Percentiles rank a stretch among this genome's conserved stretches.
These are phyloP conservation scores for Tragelaphus strepsiceros DNA, from an alignment of 2,113 vertebrate genomes.

Conservation along the genomic window DNA sequence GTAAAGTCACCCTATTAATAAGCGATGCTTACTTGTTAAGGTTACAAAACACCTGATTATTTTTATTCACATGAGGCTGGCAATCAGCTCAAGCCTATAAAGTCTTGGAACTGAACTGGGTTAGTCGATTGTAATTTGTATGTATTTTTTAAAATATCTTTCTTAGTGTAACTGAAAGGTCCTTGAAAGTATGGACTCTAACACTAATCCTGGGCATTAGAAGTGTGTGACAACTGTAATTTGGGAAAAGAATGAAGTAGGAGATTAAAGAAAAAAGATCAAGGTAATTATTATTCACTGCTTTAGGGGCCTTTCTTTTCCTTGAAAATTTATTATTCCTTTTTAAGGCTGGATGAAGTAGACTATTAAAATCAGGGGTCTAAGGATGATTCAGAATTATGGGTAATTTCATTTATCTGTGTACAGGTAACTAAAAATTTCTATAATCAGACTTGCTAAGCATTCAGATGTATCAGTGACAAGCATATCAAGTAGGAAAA, in stretches of 20 bases:
- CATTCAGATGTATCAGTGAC: not conserved
- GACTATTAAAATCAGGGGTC: not conserved
- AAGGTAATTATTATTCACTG: conserved; percentile 25
- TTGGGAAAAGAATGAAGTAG: not conserved
- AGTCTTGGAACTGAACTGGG: not conserved
- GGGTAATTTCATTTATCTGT: conserved; percentile 47
- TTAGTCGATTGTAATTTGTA: not conserved
- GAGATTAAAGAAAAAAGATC: conserved; percentile 19
- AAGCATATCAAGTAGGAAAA: conserved; percentile 22
- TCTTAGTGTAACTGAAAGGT: not conserved
- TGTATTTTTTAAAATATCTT: not conserved
- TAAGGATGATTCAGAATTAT: conserved; percentile 4
- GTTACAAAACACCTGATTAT: not conserved
- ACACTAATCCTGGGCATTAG: not conserved
- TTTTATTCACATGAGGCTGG: not conserved
- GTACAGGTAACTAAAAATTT: conserved; percentile 12
- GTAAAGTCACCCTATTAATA: not conserved
- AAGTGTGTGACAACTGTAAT: not conserved
- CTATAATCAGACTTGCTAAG: conserved; percentile 6
- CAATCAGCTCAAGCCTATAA: not conserved
- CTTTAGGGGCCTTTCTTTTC: not conserved
- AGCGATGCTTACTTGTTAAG: not conserved
- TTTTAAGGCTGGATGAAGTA: conserved; percentile 26
- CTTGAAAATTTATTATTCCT: not conserved
- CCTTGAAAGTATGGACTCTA: not conserved